Base-by-base conservation (phyloP, 35 echinoderm and acorn worm species). In the Amphiura filiformis region DNA sequence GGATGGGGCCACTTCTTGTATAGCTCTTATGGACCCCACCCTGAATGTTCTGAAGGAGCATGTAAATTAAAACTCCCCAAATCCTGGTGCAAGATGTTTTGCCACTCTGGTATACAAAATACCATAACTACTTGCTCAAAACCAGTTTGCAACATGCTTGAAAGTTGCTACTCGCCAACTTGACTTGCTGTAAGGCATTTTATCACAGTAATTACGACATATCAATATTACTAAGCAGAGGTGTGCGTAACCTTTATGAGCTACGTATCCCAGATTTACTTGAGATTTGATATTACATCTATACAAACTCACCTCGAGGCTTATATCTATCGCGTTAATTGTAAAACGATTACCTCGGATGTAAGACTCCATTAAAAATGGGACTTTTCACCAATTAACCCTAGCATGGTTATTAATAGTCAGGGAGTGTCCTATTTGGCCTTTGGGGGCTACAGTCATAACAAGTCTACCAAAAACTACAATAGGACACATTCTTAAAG, bases 211-310 rank as follows among this genome's bases (percentile, higher is more conserved):
- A 70, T 70, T 70, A 70, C 9, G 61, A 18, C 26, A n/a, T 70
- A n/a, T 70, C 61, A 70, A 70, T 70, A 70, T 70, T 70, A 5
- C 26, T 11, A 13, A 26, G 61, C 9, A n/a, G 26, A 70, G 61
- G 61, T 70, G 61, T 70, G 26, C 61, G 26, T 70, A 70, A 70
- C 61, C 61, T 70, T 70, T n/a, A 15, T 13, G 61, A 26, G 4
- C 2, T 13, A n/a, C 28, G 26, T 23, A n/a, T n/a, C n/a, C n/a
- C 11, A 11, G 26, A 30, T 13, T 70, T 70, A 70, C 9, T 5
- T 70, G 26, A 30, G 61, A 70, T n/a, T 70, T 70, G 61, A 70
- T 70, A 70, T 70, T 70, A 70, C 61, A 70, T 70, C 61, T 70
- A 70, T 70, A 5, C 7, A 11, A 70, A 70, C 61, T 3, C 9